Percentiles rank a stretch among this genome's conserved stretches.
Evolutionary conservation across 2,113 vertebrate species (phyloP).

Genomic region (human): GRCh38 chr1:225367501-225368000

Average conservation of each 20-base stretch:
- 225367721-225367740: too few relatives aligned
- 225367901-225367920: constrained; percentile 66
- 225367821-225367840: constrained; percentile 79
- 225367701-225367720: background rate
- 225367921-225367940: constrained; percentile 82
- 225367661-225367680: background rate
- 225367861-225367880: constrained; percentile 69
- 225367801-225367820: constrained; percentile 79
- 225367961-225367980: constrained; percentile 82
- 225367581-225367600: background rate
- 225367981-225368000: constrained; percentile 81
- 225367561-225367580: background rate
- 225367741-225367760: background rate
- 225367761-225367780: background rate
- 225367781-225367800: background rate
- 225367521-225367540: background rate
- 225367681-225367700: background rate
- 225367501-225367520: background rate
- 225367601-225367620: background rate
- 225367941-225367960: constrained; percentile 81
- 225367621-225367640: background rate
- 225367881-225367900: constrained; percentile 74
- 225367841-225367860: constrained; percentile 79
- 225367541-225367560: background rate
- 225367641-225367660: background rate